Evolutionary conservation across 2,888 invertebrate genomes (phyloP).

Genomic region (Agonum fuliginosum): DNA sequence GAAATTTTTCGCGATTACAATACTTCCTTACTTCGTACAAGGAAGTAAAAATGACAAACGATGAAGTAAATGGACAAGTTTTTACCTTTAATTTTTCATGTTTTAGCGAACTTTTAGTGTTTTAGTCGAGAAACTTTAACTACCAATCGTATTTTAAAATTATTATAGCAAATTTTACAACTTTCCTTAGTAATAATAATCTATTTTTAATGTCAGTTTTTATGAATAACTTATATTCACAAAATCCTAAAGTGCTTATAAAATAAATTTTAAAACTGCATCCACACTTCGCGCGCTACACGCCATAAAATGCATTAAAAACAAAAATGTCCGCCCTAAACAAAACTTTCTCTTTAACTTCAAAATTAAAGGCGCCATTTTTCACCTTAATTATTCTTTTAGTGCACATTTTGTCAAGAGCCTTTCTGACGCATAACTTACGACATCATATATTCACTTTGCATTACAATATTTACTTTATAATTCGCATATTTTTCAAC

Average conservation of each 20-base stretch:
- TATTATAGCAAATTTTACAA: too few species aligned
- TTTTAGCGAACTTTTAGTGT: too few species aligned
- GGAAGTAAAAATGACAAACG: too few species aligned
- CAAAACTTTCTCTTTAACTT: constrained; percentile 24
- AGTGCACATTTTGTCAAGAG: constrained; percentile 41
- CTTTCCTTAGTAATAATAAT: too few species aligned
- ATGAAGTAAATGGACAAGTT: too few species aligned
- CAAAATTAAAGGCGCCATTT: constrained; percentile 22
- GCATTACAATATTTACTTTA: constrained; percentile 50
- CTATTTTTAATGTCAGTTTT: too few species aligned
- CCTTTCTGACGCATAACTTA: constrained; percentile 39
- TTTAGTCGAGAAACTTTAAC: too few species aligned
- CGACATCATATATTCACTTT: constrained; percentile 48
- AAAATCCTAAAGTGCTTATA: constrained; percentile 18
- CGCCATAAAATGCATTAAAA: constrained; percentile 25
- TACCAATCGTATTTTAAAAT: too few species aligned
- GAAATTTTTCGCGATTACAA: too few species aligned
- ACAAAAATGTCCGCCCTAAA: constrained; percentile 2
- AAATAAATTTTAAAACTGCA: constrained; percentile 35
- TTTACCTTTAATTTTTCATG: too few species aligned
- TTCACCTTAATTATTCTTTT: constrained; percentile 54
- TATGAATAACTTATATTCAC: constrained; percentile 1
- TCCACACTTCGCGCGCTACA: not conserved
- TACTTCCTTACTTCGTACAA: too few species aligned
- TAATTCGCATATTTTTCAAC: constrained; percentile 40